Conservation (phyloP, 2,113 vertebrate genomes). For the Micromys minutus region DNA sequence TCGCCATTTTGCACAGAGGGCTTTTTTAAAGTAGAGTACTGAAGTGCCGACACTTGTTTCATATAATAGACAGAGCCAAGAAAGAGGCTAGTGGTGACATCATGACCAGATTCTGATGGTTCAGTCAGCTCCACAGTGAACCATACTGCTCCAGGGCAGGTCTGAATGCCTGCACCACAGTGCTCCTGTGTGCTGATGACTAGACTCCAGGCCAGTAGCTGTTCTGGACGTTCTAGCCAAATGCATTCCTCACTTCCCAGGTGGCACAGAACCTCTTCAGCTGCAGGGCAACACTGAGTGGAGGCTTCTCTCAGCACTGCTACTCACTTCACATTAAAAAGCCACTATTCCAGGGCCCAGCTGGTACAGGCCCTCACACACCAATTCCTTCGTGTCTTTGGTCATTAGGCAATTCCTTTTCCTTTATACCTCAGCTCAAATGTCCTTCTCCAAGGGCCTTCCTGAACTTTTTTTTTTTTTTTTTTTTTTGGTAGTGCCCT, state of each 20-base stretch:
- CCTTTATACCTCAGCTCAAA: not conserved
- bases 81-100: not conserved
- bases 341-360: not conserved
- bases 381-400: not conserved
- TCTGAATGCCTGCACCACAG: accelerated
- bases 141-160: not conserved
- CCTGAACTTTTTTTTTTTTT: not conserved
- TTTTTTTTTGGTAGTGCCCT: not conserved
- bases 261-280: not conserved
- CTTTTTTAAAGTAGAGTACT: not conserved
- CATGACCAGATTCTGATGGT: accelerated
- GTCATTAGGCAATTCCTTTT: not conserved
- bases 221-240: not conserved
- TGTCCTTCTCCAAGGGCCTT: not conserved
- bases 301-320: not conserved
- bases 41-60: not conserved
- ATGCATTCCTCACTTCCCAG: not conserved
- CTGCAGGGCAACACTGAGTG: not conserved
- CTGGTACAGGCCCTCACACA: no score
- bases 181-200: accelerated
- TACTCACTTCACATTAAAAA: not conserved
- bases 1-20: not conserved
- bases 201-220: not conserved
- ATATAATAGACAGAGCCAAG: not conserved
- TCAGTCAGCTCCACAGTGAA: accelerated